phyloP scores from a whole-genome alignment of 2,113 vertebrate species.

The Pica pica region DNA sequence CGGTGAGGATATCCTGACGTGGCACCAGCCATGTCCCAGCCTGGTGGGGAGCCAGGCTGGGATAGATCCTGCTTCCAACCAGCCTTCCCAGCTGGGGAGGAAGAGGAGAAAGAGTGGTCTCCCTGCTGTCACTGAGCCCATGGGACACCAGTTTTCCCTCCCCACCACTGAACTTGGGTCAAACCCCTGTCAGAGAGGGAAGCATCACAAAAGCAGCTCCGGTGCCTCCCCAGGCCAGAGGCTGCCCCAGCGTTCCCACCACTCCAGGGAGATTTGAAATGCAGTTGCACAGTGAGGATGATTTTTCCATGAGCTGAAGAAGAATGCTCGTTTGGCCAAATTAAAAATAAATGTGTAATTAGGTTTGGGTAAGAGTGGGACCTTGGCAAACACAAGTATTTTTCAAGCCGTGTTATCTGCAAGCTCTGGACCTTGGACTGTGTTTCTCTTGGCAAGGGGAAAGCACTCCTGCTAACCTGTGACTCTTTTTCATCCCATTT shows the following conservation, averaged over 20 bases:
- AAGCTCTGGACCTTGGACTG: neutral
- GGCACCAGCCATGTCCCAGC: neutral
- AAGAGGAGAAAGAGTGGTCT: neutral
- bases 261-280: neutral
- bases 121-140: neutral
- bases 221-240: neutral
- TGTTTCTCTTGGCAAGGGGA: slow-evolving; percentile 6
- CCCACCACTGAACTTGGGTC: neutral
- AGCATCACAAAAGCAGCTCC: neutral
- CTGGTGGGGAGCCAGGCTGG: neutral
- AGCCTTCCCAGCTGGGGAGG: neutral
- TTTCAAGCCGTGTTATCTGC: neutral
- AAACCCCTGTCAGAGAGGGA: neutral
- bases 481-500: neutral
- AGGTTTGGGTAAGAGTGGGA: neutral
- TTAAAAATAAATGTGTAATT: neutral
- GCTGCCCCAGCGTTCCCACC: neutral
- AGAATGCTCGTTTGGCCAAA: slow-evolving; percentile 13
- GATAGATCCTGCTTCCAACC: neutral
- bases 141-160: neutral
- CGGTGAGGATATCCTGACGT: fast-evolving
- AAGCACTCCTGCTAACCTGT: neutral
- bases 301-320: neutral
- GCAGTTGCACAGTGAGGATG: neutral
- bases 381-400: neutral